Percentiles rank a stretch among this genome's conserved stretches.
phyloP scores from a whole-genome alignment of 2,888 invertebrate genomes.

The Drosophila conformis region DNA sequence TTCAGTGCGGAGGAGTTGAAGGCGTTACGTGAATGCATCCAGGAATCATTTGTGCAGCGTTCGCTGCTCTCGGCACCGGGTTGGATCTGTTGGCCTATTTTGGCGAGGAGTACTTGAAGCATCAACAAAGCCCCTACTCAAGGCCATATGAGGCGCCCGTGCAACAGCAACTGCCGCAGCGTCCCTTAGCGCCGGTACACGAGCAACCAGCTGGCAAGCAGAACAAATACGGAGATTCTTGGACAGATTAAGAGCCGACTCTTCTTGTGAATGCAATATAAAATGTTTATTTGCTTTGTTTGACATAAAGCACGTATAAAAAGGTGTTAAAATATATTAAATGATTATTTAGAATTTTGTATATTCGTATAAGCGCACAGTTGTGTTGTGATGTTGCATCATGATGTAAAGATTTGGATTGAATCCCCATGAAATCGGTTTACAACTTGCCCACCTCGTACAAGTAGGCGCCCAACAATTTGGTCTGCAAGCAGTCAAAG shows the following conservation, averaged over 20 bases:
- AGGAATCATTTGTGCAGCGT: slow-evolving; percentile 91
- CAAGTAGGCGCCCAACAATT: slow-evolving; percentile 95
- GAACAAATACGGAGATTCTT: slow-evolving; percentile 84
- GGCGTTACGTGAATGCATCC: slow-evolving; percentile 90
- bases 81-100: slow-evolving; percentile 88
- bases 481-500: slow-evolving; percentile 88
- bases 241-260: slow-evolving; percentile 75
- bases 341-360: slow-evolving; percentile 29
- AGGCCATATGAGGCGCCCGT: slow-evolving; percentile 68
- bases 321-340: slow-evolving; percentile 10
- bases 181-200: slow-evolving; percentile 14
- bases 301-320: slow-evolving; percentile 33
- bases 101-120: slow-evolving; percentile 87
- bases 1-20: slow-evolving; percentile 90
- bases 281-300: slow-evolving; percentile 46
- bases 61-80: slow-evolving; percentile 88
- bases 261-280: slow-evolving; percentile 22
- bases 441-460: slow-evolving; percentile 87
- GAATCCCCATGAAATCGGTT: slow-evolving; percentile 2
- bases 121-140: slow-evolving; percentile 73
- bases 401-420: slow-evolving; percentile 20
- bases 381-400: slow-evolving; percentile 44
- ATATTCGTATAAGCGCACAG: slow-evolving; percentile 25
- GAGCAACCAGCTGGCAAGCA: slow-evolving; percentile 48
- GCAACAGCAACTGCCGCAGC: slow-evolving; percentile 40